phyloP scores from a whole-genome alignment of 2,113 vertebrate species.

The Excalfactoria chinensis region DNA sequence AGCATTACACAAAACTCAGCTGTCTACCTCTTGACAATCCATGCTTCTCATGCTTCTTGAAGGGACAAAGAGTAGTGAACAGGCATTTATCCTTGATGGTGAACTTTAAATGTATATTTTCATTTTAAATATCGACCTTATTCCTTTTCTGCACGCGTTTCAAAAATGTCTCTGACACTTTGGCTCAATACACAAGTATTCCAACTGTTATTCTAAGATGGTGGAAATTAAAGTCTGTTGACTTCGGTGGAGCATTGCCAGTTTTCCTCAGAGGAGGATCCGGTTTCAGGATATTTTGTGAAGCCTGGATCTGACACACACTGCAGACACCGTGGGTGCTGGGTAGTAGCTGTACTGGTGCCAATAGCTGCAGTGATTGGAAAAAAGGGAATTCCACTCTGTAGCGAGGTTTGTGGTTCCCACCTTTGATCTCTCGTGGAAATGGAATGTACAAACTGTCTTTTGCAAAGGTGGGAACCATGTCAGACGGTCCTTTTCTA shows the following conservation, averaged over 20 bases:
- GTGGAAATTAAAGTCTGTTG: constrained; percentile 69
- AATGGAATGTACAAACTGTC: not conserved
- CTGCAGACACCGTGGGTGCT: not conserved
- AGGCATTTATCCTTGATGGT: constrained; percentile 4
- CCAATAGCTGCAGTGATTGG: not conserved
- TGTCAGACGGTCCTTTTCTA: not conserved
- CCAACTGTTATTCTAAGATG: constrained; percentile 71
- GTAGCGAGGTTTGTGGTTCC: not conserved
- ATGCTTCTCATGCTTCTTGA: constrained; percentile 25
- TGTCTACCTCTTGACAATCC: not conserved
- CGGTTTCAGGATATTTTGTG: constrained; percentile 48
- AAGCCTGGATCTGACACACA: not conserved
- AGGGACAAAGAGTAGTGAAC: not conserved
- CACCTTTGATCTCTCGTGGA: not conserved
- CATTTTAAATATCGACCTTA: constrained; percentile 52
- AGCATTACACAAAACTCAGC: constrained; percentile 49
- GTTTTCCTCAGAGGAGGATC: constrained; percentile 55
- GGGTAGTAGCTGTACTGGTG: not conserved
- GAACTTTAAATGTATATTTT: constrained; percentile 66
- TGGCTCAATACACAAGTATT: constrained; percentile 59
- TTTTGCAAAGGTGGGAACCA: not conserved
- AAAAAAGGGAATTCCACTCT: not conserved
- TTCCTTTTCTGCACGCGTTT: constrained; percentile 55
- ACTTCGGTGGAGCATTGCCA: constrained; percentile 62
- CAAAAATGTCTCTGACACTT: constrained; percentile 64